These are phyloP conservation scores for Microplitis demolitor DNA, from an alignment of 1,140 invertebrate species.

Conservation along the genomic window DNA sequence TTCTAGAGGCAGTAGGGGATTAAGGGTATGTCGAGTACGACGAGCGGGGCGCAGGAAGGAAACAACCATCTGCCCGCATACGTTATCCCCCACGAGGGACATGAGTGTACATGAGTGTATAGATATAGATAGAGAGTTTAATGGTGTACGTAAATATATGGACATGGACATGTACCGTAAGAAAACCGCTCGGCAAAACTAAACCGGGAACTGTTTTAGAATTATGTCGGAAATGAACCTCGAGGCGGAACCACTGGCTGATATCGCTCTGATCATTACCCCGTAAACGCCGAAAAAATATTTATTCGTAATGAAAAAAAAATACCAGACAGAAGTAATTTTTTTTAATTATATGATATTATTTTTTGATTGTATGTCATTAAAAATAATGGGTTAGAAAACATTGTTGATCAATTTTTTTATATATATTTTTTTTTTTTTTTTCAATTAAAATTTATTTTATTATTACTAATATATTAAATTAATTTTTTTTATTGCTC, in stretches of 20 bases:
- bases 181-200: constrained; percentile 38
- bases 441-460: too few relatives aligned
- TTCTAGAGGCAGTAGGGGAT: constrained; percentile 9
- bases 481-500: too few relatives aligned
- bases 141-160: neutral
- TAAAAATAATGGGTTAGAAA: too few relatives aligned
- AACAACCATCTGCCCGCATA: constrained; percentile 55
- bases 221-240: constrained; percentile 12
- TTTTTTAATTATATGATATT: neutral
- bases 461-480: too few relatives aligned
- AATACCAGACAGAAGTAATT: neutral
- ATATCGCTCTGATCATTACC: constrained; percentile 13
- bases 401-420: too few relatives aligned
- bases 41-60: neutral
- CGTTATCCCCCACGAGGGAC: constrained; percentile 43
- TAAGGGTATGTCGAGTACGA: neutral
- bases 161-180: constrained; percentile 23
- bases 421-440: too few relatives aligned
- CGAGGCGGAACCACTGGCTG: constrained; percentile 22
- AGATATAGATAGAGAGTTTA: neutral
- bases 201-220: constrained; percentile 32
- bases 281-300: neutral
- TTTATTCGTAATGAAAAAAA: neutral
- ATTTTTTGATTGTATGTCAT: neutral
- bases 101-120: constrained; percentile 23